A percentile compares a stretch with the other conserved stretches of the same genome.
phyloP scores from a whole-genome alignment of 2,888 invertebrate species.

The Megastigmus dorsalis region DNA sequence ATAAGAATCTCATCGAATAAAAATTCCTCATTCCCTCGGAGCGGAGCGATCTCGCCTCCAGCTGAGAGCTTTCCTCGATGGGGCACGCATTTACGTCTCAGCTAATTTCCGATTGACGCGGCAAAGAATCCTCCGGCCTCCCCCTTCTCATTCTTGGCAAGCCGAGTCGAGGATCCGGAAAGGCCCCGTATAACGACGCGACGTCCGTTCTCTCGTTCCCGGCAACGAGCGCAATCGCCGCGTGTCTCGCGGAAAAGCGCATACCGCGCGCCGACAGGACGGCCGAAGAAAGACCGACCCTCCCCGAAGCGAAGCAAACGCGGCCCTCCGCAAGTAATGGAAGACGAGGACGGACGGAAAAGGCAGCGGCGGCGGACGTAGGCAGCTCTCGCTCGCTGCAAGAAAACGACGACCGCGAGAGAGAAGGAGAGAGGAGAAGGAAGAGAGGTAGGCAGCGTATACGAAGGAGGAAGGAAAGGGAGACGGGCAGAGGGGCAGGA shows the following conservation, averaged over 20 bases:
- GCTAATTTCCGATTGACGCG: neutral
- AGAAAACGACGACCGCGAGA: neutral
- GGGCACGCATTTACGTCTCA: no score
- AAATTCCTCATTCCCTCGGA: no score
- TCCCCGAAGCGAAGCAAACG: no score
- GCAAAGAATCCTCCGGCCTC: neutral
- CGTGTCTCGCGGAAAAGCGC: constrained; percentile 5
- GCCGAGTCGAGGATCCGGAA: constrained; percentile 19
- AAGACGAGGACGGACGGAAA: constrained; percentile 17
- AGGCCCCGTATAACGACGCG: neutral
- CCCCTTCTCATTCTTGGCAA: neutral
- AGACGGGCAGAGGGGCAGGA: constrained; percentile 13
- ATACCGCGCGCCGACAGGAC: no score
- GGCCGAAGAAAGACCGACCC: no score
- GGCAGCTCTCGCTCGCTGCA: neutral
- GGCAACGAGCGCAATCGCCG: neutral
- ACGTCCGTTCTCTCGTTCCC: constrained; percentile 17
- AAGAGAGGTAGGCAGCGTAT: neutral
- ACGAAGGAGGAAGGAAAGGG: constrained; percentile 18
- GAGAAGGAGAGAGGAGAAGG: neutral
- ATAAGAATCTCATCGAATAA: no score
- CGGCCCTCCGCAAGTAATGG: neutral
- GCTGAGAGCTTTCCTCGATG: no score
- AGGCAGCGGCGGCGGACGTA: neutral
- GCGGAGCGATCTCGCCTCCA: no score